Percentiles rank a stretch among this genome's conserved stretches.
Evolutionary conservation across 2,888 invertebrate species (phyloP).

Genomic region (Xestia rhomboidea): DNA sequence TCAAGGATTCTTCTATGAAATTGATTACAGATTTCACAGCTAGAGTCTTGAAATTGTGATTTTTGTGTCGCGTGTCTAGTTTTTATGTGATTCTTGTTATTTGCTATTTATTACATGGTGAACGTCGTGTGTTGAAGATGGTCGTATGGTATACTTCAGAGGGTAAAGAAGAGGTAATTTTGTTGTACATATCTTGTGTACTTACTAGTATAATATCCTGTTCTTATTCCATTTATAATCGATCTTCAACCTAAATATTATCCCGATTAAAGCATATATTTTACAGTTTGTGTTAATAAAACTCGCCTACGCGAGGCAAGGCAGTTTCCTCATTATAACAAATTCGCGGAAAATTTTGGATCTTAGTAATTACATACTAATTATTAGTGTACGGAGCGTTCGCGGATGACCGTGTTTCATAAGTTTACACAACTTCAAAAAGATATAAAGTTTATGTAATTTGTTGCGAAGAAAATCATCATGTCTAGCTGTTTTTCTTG

Average conservation of each 20-base stretch:
- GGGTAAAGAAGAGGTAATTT: conserved; percentile 62
- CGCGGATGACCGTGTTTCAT: conserved; percentile 58
- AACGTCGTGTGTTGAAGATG: conserved; percentile 55
- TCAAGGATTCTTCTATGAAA: conserved; percentile 48
- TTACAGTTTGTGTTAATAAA: conserved; percentile 31
- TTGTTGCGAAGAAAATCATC: conserved; percentile 32
- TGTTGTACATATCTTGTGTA: neutral
- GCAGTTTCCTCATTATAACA: conserved; percentile 45
- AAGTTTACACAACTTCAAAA: conserved; percentile 49
- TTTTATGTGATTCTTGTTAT: conserved; percentile 27
- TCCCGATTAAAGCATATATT: conserved; percentile 13
- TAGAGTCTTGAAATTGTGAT: conserved; percentile 36
- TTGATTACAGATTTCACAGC: conserved; percentile 48
- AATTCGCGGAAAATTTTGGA: conserved; percentile 49
- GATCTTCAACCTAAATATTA: conserved; percentile 14
- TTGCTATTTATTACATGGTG: conserved; percentile 45
- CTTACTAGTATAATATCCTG: neutral
- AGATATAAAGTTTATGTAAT: conserved; percentile 36
- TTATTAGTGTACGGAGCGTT: conserved; percentile 42
- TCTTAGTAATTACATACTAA: conserved; percentile 48
- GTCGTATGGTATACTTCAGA: conserved; percentile 67
- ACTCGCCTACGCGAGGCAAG: conserved; percentile 7
- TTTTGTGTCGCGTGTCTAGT: conserved; percentile 20
- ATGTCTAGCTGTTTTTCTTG: conserved; percentile 19
- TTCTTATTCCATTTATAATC: conserved; percentile 2